These are phyloP conservation scores for Phrynocephalus vlangalii DNA, from an alignment of 2,797 vertebrate genomes.

Conservation along the genomic window DNA sequence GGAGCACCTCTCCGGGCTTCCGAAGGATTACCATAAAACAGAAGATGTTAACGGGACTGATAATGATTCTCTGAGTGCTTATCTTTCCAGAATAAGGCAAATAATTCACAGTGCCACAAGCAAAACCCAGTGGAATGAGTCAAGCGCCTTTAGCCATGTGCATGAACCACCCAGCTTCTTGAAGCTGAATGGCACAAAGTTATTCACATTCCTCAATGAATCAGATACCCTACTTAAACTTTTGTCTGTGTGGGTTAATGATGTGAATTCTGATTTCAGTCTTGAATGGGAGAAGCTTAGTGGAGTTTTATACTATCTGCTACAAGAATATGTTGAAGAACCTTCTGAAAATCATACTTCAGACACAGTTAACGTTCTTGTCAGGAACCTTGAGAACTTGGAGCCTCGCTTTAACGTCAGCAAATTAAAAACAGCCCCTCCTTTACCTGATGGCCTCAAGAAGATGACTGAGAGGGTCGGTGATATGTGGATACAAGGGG, in stretches of 20 bases:
- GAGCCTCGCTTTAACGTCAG: conserved; percentile 52
- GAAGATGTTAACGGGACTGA: neutral
- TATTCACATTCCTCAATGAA: neutral
- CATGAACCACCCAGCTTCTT: neutral
- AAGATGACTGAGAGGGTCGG: conserved; percentile 47
- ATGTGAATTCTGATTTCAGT: neutral
- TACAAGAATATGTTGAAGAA: neutral
- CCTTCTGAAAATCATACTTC: neutral
- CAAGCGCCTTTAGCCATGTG: neutral
- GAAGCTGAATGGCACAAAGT: neutral
- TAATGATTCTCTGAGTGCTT: neutral
- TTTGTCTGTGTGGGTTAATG: neutral
- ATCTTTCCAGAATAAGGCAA: conserved; percentile 13
- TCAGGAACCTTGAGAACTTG: conserved; percentile 5
- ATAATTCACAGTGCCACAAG: neutral
- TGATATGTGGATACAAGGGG: conserved; percentile 61
- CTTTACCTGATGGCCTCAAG: conserved; percentile 57
- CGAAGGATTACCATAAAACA: neutral
- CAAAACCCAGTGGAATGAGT: neutral
- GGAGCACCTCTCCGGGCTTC: neutral
- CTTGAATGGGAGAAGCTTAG: neutral
- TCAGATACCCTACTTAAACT: neutral
- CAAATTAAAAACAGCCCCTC: conserved; percentile 59
- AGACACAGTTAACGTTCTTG: neutral
- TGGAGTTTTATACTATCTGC: conserved; percentile 3